Evolutionary conservation across 2,797 vertebrate species (phyloP), one percentile per base, ranked within the genome.

Genomic region (Tympanoctomys barrerae): DNA sequence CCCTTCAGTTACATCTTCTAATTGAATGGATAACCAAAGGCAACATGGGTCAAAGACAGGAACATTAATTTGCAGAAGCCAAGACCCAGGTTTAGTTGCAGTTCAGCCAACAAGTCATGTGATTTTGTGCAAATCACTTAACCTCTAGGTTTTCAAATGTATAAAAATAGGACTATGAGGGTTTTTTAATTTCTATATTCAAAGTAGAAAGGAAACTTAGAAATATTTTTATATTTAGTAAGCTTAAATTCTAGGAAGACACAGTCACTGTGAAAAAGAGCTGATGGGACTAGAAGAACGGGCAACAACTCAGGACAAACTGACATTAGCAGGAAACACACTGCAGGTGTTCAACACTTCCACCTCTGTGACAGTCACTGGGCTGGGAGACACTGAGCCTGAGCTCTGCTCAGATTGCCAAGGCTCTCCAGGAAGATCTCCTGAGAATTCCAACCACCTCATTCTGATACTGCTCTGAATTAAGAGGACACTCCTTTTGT

Each of bases 1-100:
- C 84, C 78, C 68, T 96, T 96, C 84, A 85, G 80, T 95, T 96
- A 92, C 36, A 87, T 90, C 83, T 87, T 73, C 94, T 97, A 96
- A 97, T 66, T 94, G 91, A 96, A 86, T 94, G 73, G 84, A 81
- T 95, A 87, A 78, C 82, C 89, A 94, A 93, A 96, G 70, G 21
- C 87, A 92, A 88, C 90, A 89, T 54, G 61, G 31, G 90, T 95
- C 42, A 66, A 83, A 71, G 68, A 96, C 93, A 94, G 39, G 71
- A 93, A 93, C 57, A 77, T 68, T 93, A 46, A 97, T 77, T 87
- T 94, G 71, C 61, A 59, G 33, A 92, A 93, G 73, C 39, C 84
- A 93, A 91, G 61, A 83, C 21, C 31, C 24, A 19, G 49, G 42
- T 68, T 96, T 64, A 96, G 42, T 49, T 92, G 66, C 9, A 89